Conservation (phyloP, 2,797 vertebrate species). For the Trichosurus vulpecula region DNA sequence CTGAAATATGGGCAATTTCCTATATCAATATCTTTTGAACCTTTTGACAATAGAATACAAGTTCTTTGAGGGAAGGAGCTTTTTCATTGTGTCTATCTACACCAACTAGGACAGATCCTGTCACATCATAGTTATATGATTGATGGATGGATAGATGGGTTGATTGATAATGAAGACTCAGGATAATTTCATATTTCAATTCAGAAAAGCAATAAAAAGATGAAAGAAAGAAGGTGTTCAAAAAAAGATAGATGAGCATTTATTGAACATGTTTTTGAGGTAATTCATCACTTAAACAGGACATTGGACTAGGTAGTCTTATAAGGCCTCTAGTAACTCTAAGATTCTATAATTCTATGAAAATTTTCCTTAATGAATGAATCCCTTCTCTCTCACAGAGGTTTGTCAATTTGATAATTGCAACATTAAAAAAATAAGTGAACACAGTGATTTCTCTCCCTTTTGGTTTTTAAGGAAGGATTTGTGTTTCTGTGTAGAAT, state of each 20-base stretch:
- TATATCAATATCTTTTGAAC: neutral
- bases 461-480: constrained; percentile 40
- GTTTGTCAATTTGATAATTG: constrained; percentile 45
- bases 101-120: neutral
- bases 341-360: neutral
- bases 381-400: neutral
- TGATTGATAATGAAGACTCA: constrained; percentile 48
- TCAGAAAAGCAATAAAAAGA: constrained; percentile 56
- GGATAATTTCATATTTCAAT: constrained; percentile 69
- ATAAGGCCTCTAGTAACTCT: neutral
- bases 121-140: neutral
- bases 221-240: neutral
- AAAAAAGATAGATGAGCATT: no score
- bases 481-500: constrained; percentile 5
- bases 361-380: constrained; percentile 42
- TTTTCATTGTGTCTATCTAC: neutral
- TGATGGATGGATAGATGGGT: neutral
- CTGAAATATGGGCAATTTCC: constrained; percentile 65
- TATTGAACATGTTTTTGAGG: neutral
- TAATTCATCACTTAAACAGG: neutral
- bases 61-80: neutral
- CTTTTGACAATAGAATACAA: neutral
- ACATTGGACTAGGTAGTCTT: neutral
- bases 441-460: neutral
- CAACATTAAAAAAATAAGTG: constrained; percentile 8